These are phyloP conservation scores for Cinara cedri DNA, from an alignment of 2,888 invertebrate genomes.

Conservation along the genomic window DNA sequence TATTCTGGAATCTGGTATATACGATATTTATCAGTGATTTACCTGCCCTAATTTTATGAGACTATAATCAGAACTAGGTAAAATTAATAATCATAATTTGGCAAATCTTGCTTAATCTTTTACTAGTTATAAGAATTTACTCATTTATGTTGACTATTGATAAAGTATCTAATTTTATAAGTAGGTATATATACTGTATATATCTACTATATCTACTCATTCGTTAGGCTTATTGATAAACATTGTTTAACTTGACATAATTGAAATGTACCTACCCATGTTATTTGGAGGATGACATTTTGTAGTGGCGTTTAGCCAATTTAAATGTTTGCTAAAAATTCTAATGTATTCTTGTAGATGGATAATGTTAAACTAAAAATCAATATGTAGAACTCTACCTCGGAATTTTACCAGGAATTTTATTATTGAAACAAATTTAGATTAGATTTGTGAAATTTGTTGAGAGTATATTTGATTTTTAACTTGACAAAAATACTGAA, in stretches of 20 bases:
- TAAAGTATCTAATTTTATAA: background rate
- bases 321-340: constrained; percentile 9
- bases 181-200: background rate
- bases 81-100: too few relatives aligned
- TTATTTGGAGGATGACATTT: constrained; percentile 38
- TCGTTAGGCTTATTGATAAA: background rate
- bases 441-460: too few relatives aligned
- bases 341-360: constrained; percentile 2
- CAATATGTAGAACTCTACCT: too few relatives aligned
- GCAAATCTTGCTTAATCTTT: too few relatives aligned
- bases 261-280: background rate
- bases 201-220: background rate
- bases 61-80: too few relatives aligned
- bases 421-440: too few relatives aligned
- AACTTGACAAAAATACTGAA: too few relatives aligned
- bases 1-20: too few relatives aligned
- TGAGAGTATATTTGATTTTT: too few relatives aligned
- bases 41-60: too few relatives aligned
- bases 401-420: too few relatives aligned
- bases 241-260: constrained; percentile 21
- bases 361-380: background rate
- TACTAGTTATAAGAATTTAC: background rate
- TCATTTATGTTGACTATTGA: background rate
- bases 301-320: background rate
- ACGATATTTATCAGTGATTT: too few relatives aligned